Evolutionary conservation across 2,113 vertebrate genomes (phyloP).

Genomic region (Irena cyanogastra): DNA sequence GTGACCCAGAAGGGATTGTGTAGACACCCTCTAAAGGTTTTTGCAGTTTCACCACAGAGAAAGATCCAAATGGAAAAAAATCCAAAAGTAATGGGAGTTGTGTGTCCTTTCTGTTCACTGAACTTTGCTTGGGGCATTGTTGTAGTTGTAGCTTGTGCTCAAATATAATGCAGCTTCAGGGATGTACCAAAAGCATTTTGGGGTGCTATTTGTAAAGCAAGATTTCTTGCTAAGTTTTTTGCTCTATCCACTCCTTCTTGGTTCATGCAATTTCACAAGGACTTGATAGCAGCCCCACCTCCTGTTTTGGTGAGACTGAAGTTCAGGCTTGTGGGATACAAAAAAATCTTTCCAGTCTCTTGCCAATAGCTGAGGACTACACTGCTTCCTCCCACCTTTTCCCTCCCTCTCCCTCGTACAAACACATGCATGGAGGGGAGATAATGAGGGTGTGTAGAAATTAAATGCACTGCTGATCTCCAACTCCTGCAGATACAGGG

Average conservation of each 20-base stretch:
- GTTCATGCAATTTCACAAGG: not conserved
- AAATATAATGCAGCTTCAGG: not conserved
- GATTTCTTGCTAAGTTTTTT: not conserved
- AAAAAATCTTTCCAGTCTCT: not conserved
- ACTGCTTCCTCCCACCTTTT: not conserved
- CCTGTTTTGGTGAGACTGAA: not conserved
- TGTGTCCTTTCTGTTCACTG: not conserved
- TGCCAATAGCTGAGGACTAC: not conserved
- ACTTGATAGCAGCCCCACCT: not conserved
- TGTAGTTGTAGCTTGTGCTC: not conserved
- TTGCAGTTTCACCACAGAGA: not conserved
- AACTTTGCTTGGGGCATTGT: not conserved
- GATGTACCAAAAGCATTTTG: not conserved
- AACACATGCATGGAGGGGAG: rapidly evolving
- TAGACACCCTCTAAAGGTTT: not conserved
- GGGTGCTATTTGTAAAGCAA: not conserved
- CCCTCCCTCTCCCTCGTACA: not conserved
- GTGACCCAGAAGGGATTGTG: not conserved
- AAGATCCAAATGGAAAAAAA: not conserved
- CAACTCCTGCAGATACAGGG: not conserved
- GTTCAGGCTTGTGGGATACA: not conserved
- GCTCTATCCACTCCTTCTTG: not conserved
- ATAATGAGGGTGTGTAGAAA: not conserved
- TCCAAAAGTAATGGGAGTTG: not conserved
- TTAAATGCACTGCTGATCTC: not conserved